Evolutionary conservation across 1,140 invertebrate species (phyloP).

Genomic region (Drosophila nikananu): DNA sequence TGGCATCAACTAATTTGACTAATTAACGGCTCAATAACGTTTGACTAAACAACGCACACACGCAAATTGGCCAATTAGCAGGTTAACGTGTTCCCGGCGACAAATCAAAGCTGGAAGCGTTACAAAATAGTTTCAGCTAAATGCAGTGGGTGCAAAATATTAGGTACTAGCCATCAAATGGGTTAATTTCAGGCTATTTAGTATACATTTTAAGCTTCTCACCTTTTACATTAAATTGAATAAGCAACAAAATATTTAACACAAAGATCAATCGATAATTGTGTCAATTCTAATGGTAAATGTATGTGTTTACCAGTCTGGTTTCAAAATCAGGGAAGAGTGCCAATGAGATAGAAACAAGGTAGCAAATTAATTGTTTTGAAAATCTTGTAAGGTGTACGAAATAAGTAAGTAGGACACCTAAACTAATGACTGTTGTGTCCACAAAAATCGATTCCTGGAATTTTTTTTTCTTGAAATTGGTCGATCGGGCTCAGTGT

Average conservation of each 20-base stretch:
- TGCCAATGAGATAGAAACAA: not conserved
- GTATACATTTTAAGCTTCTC: not conserved
- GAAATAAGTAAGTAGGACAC: too few species aligned
- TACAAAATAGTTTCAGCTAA: not conserved
- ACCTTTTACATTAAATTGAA: not conserved
- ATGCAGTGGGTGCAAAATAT: not conserved
- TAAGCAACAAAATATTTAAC: not conserved
- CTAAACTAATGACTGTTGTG: too few species aligned
- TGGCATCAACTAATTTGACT: conserved; percentile 50
- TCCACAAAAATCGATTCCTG: too few species aligned
- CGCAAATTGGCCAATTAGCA: conserved; percentile 40
- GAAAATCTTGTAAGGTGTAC: too few species aligned
- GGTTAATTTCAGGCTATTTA: not conserved
- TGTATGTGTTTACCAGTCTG: not conserved
- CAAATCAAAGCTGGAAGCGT: conserved; percentile 8
- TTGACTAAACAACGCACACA: conserved; percentile 41
- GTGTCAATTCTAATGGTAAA: not conserved
- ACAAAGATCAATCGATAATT: not conserved
- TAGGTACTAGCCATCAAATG: not conserved
- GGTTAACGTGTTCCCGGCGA: conserved; percentile 15
- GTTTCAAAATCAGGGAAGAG: not conserved
- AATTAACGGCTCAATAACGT: conserved; percentile 47
- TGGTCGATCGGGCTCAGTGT: too few species aligned
- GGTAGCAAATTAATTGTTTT: too few species aligned
- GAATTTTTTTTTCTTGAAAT: too few species aligned